Conservation (phyloP, 2,113 vertebrate species). For the Clupea harengus region DNA sequence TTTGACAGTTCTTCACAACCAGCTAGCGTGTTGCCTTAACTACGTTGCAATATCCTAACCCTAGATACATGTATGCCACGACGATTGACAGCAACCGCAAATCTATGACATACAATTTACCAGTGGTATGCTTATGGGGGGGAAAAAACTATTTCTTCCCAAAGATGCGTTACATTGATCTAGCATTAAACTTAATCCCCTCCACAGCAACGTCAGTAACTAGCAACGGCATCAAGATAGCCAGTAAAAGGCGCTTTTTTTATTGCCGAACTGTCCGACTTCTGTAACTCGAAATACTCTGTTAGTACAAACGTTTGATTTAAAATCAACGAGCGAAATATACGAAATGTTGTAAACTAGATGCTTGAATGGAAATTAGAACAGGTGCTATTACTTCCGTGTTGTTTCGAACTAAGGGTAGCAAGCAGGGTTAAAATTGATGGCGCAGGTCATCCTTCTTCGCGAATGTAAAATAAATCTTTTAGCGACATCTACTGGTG, state of each 20-base stretch:
- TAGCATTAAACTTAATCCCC: conserved; percentile 7
- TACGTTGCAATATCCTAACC: neutral
- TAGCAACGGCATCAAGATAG: neutral
- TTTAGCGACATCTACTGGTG: neutral
- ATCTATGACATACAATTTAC: neutral
- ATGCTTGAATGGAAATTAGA: neutral
- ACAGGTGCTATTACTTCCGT: conserved; percentile 55
- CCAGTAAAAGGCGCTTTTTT: neutral
- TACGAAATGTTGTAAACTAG: neutral
- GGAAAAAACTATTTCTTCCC: neutral
- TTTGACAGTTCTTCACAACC: neutral
- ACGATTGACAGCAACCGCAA: neutral
- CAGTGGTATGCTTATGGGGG: neutral
- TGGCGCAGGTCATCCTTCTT: neutral
- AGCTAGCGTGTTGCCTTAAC: neutral
- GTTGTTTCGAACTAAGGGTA: conserved; percentile 53
- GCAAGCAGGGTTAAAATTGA: conserved; percentile 20
- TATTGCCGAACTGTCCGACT: neutral
- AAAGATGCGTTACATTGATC: neutral
- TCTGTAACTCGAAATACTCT: neutral
- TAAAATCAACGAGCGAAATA: neutral
- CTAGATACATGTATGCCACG: neutral
- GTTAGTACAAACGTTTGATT: neutral
- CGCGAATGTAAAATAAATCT: neutral
- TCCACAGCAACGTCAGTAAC: neutral